These are phyloP conservation scores for Pelagia noctiluca DNA, from an alignment of 30 jellyfish, hydroid and myxozoan genomes.

Conservation along the genomic window DNA sequence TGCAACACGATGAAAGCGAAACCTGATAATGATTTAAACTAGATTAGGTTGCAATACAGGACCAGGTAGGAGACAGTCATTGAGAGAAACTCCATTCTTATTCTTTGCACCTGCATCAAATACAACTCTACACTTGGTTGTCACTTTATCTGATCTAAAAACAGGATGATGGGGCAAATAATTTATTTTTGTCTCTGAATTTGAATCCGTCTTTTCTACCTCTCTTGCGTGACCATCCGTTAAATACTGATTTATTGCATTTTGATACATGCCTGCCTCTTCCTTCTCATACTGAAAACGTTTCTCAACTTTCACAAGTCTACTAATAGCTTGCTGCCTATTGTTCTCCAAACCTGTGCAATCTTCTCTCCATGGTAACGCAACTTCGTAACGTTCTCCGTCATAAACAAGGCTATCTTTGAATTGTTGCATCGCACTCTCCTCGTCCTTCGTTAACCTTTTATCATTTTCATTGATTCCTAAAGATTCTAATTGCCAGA, in stretches of 20 bases:
- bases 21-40: conserved; percentile 27
- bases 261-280: no score
- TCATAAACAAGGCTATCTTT: conserved; percentile 37
- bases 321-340: conserved; percentile 4
- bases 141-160: not conserved
- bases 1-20: conserved; percentile 36
- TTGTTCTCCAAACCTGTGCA: no score
- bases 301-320: conserved; percentile 16
- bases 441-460: no score
- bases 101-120: not conserved
- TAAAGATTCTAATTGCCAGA: no score
- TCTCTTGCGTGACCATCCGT: no score
- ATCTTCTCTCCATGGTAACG: no score
- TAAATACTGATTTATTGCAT: no score
- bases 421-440: conserved; percentile 49
- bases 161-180: not conserved
- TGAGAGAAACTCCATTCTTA: conserved; percentile 42
- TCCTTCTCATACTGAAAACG: conserved; percentile 2
- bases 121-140: conserved; percentile 16
- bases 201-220: no score
- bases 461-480: no score
- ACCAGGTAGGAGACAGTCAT: conserved; percentile 38
- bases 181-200: no score
- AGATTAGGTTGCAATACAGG: conserved; percentile 49
- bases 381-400: no score